Base-by-base conservation (phyloP, 2,888 invertebrate genomes). In the Hydroisotoma schaefferi region DNA sequence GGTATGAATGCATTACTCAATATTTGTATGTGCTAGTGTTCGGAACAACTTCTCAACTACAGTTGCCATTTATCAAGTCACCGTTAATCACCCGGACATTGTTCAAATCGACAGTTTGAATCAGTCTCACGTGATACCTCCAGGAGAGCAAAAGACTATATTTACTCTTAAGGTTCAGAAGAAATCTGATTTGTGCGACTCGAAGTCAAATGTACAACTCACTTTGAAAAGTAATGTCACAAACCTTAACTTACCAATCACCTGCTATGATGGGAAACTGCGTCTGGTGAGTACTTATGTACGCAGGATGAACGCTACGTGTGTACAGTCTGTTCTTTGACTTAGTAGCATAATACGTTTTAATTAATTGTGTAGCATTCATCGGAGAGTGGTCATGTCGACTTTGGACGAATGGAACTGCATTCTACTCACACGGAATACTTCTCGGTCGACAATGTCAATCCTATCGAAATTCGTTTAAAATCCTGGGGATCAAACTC, bases 161-260 rank as follows among this genome's bases (percentile, higher is more conserved):
- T 68, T 68, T 51, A 67, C 65, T 12, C 54, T 72, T 57, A 66
- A 63, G 44, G 65, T 72, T 28, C 61, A 64, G 23, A 65, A 64
- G 33, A 68, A 69, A 52, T 58, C 28, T 2, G 68, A 70, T 18
- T 59, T 72, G 2, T 72, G 72, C 59, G 71, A 69, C 51, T 63
- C 70, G n/a, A 61, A 57, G 12, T 53, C 56, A 38, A 59, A 57
- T 29, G 65, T 71, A 48, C 61, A 69, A 68, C 80, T 88, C 69
- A 79, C 82, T 43, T 78, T 90, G 53, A 81, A 84, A 75, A 88
- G 88, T 22, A 90, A 90, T 77, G 82, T 88, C 59, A 87, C 89
- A 27, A 81, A 82, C 38, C 83, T 88, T 70, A 79, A 81, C 69
- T 81, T 89, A 65, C 87, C 88, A 29, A 77, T 90, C 63, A 76